Base-by-base conservation (phyloP, 2,797 vertebrate species). In the Darevskia nairensis region DNA sequence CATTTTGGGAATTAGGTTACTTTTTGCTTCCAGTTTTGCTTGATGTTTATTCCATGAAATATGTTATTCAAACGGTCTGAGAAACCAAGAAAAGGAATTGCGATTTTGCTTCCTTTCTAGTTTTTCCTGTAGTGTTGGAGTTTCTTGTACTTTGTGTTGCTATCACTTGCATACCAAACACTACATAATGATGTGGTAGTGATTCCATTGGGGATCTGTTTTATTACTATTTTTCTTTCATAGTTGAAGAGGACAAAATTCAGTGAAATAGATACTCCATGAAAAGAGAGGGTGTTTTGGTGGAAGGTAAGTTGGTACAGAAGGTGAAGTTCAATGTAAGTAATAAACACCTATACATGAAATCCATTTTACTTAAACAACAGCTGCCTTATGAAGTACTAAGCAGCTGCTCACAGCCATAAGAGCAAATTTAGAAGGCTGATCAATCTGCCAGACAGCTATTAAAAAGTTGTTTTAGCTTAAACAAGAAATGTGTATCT, bases 341-440 rank as follows among this genome's bases (percentile, higher is more conserved):
- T 68, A 87, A 83, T 88, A 72, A 90, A 23, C 6, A 0, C 25
- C 5, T 21, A 17, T 27, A 50, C 5, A 66, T 71, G 89, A 90
- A 59, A 71, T 72, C 86, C 76, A 39, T 85, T 85, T 78, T 64
- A 4, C 76, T 55, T 75, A 5, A 41, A 13, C 1, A 13, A n/a
- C 86, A 86, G 89, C 39, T 0, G 0, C 76, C 41, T 87, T 88
- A 82, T 59, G 78, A 80, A 85, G 79, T 87, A 29, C 64, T 71
- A 35, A 81, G 46, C 86, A 88, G 82, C 61, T 82, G 86, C 80
- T 85, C 82, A 75, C 61, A 87, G 39, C 35, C 39, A 64, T 82
- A 77, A 85, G 79, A 71, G 32, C 50, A 61, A 27, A 71, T 85
- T 85, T 88, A 81, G 86, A 78, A 85, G 50, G 72, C 25, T 82